A percentile compares a stretch with the other conserved stretches of the same genome.
Conservation (phyloP, 2,797 vertebrate genomes). For the Jordanella pulchra region DNA sequence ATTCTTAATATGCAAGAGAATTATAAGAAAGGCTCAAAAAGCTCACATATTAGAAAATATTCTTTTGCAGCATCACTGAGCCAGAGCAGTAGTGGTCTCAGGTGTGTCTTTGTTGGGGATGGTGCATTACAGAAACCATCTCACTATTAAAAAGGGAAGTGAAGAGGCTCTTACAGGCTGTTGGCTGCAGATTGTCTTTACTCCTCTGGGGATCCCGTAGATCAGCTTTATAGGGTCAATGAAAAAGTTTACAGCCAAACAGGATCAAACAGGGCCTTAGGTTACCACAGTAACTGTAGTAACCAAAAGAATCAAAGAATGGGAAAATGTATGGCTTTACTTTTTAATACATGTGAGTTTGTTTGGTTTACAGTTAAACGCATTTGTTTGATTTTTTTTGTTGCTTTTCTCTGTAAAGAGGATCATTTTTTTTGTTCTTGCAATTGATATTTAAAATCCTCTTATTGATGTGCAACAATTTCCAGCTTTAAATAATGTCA, state of each 20-base stretch:
- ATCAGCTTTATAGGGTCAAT: constrained; percentile 52
- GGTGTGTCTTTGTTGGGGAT: constrained; percentile 12
- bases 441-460: not conserved
- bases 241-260: constrained; percentile 34
- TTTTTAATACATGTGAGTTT: not conserved
- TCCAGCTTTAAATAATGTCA: not conserved
- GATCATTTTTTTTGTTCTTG: not conserved
- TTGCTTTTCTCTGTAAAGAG: not conserved
- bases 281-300: constrained; percentile 48
- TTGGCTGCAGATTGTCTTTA: constrained; percentile 31
- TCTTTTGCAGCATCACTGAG: not conserved
- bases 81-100: constrained; percentile 4
- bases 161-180: constrained; percentile 46
- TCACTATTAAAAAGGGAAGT: constrained; percentile 40
- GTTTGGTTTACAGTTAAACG: not conserved
- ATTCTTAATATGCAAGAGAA: not conserved
- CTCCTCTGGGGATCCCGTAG: constrained; percentile 32
- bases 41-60: not conserved
- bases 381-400: not conserved
- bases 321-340: not conserved
- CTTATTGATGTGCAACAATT: not conserved
- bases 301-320: constrained; percentile 32
- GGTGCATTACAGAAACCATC: constrained; percentile 23
- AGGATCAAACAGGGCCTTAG: constrained; percentile 24
- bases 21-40: too few relatives aligned